Percentiles rank a stretch among this genome's conserved stretches.
phyloP scores from a whole-genome alignment of 2,797 vertebrate species.

The Moxostoma hubbsi region DNA sequence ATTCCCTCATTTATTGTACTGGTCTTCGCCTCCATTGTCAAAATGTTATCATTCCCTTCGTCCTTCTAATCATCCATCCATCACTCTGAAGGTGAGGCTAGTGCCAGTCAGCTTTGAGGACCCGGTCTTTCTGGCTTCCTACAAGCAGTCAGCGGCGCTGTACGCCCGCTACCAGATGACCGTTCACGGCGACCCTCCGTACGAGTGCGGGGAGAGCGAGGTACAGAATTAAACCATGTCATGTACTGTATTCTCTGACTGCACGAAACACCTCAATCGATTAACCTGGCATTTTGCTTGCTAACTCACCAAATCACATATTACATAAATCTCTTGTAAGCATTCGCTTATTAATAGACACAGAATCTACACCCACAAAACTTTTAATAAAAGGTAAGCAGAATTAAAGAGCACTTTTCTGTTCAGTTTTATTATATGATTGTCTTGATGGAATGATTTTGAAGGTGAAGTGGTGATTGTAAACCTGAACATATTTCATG shows the following conservation, averaged over 20 bases:
- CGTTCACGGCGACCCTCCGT: constrained; percentile 89
- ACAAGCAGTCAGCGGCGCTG: constrained; percentile 87
- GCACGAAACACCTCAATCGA: background rate
- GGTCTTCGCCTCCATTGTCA: background rate
- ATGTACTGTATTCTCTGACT: background rate
- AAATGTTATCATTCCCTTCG: background rate
- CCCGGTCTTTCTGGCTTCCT: constrained; percentile 90
- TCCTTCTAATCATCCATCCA: constrained; percentile 18
- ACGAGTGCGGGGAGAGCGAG: constrained; percentile 90
- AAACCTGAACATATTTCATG: no score
- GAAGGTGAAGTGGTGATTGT: no score
- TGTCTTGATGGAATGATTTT: no score
- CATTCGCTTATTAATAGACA: no score
- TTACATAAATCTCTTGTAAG: no score
- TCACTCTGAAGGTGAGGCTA: constrained; percentile 97
- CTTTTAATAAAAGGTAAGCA: no score
- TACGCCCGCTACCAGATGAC: constrained; percentile 95
- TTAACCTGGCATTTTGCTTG: background rate
- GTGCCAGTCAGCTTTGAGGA: constrained; percentile 97
- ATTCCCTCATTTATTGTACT: background rate
- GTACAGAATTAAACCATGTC: constrained; percentile 77
- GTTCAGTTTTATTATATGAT: no score
- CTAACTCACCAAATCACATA: no score
- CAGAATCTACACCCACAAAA: no score
- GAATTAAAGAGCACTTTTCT: no score